A percentile compares a stretch with the other conserved stretches of the same genome.
Evolutionary conservation across 2,888 invertebrate genomes (phyloP).

Genomic region (Mayetiola destructor): DNA sequence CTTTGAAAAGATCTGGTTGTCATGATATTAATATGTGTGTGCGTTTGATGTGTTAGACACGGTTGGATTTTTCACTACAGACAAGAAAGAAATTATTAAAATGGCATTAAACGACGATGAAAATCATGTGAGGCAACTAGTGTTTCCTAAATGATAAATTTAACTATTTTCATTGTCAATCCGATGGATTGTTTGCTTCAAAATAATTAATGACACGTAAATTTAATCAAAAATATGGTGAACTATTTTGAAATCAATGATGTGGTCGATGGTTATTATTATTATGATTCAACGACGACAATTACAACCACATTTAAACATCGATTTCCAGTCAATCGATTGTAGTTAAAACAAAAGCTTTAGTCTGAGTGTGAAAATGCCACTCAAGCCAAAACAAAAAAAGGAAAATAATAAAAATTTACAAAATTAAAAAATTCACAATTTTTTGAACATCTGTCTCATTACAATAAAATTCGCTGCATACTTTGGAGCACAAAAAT

Average conservation of each 20-base stretch:
- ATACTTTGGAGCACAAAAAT: too few species aligned
- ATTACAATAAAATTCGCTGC: too few species aligned
- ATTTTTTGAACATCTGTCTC: too few species aligned
- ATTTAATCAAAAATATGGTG: slow-evolving; percentile 2
- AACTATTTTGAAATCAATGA: not conserved
- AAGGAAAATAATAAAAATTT: too few species aligned
- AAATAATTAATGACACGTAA: not conserved
- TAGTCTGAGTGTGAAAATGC: not conserved
- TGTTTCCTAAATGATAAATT: not conserved
- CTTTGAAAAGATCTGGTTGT: not conserved
- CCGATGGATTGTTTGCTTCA: not conserved
- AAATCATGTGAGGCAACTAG: not conserved
- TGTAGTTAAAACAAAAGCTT: slow-evolving; percentile 13
- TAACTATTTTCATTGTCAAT: not conserved
- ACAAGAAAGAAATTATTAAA: not conserved
- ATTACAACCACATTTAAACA: slow-evolving; percentile 7
- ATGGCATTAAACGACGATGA: not conserved
- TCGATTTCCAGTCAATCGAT: slow-evolving; percentile 6
- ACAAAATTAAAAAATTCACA: too few species aligned
- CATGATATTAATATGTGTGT: not conserved
- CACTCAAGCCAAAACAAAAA: too few species aligned
- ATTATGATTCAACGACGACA: not conserved
- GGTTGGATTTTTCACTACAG: slow-evolving; percentile 1
- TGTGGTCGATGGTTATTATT: not conserved
- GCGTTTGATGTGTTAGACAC: not conserved